A percentile compares a stretch with the other conserved stretches of the same genome.
Evolutionary conservation across 2,888 invertebrate species (phyloP).

Genomic region (Mesorhabditis spiculigera): DNA sequence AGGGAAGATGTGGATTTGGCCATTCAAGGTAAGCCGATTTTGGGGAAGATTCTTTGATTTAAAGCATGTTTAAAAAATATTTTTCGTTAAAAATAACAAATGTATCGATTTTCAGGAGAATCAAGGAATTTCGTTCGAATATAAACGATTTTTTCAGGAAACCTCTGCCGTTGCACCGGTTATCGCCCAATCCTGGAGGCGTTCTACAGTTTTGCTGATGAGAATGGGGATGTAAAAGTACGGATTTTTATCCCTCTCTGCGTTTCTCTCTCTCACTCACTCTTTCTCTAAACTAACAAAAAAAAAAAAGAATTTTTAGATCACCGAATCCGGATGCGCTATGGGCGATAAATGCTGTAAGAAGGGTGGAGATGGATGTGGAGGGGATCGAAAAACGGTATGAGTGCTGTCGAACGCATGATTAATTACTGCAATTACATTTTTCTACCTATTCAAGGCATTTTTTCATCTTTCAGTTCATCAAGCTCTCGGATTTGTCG

Average conservation of each 20-base stretch:
- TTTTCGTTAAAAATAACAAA: too few relatives aligned
- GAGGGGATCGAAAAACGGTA: slow-evolving; percentile 8
- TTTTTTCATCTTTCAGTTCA: slow-evolving; percentile 18
- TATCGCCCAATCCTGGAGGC: slow-evolving; percentile 89
- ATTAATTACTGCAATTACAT: too few relatives aligned
- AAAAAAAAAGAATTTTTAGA: slow-evolving; percentile 11
- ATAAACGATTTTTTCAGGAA: slow-evolving; percentile 60
- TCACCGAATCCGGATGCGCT: slow-evolving; percentile 28
- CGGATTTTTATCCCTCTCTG: neutral
- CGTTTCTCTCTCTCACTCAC: neutral
- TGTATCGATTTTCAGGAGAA: neutral
- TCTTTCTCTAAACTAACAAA: neutral
- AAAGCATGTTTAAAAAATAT: slow-evolving; percentile 5
- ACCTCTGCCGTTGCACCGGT: slow-evolving; percentile 86
- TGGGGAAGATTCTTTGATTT: neutral
- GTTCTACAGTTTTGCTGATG: slow-evolving; percentile 65
- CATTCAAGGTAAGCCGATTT: slow-evolving; percentile 34
- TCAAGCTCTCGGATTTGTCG: slow-evolving; percentile 34
- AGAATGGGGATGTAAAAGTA: slow-evolving; percentile 35
- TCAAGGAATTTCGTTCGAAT: neutral
- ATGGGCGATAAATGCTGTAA: slow-evolving; percentile 51
- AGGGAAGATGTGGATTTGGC: slow-evolving; percentile 44
- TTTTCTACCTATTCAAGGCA: neutral
- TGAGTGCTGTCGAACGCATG: neutral
- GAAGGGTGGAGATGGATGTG: slow-evolving; percentile 8